Percentiles rank a stretch among this genome's conserved stretches.
Evolutionary conservation across 2,113 vertebrate genomes (phyloP).

Genomic region (Struthio camelus): DNA sequence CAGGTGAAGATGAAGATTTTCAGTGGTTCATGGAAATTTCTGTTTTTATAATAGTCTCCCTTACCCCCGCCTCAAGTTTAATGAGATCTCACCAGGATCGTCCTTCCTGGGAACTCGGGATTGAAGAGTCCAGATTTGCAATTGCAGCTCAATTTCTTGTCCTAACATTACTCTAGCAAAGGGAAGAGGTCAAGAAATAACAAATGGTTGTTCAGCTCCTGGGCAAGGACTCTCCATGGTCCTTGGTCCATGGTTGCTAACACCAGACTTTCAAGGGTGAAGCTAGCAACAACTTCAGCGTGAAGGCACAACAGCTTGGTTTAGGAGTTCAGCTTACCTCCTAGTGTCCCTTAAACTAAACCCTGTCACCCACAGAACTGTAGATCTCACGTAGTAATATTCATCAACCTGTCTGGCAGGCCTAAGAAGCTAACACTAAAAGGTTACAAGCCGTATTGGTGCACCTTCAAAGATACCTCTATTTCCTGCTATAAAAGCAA

Average conservation of each 20-base stretch:
- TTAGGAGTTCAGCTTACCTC: neutral
- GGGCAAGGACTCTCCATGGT: fast-evolving
- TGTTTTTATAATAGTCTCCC: neutral
- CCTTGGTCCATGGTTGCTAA: neutral
- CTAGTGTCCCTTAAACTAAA: neutral
- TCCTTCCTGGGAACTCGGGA: neutral
- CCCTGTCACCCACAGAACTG: neutral
- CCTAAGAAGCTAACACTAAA: constrained; percentile 98
- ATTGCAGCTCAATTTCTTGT: neutral
- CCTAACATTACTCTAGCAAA: neutral
- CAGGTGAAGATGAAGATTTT: neutral
- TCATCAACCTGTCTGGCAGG: constrained; percentile 61
- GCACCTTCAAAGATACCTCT: constrained; percentile 99
- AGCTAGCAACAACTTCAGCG: neutral
- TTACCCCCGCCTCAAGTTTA: neutral
- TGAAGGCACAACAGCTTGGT: neutral
- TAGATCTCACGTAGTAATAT: neutral
- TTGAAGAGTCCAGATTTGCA: neutral
- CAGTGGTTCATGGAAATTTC: neutral
- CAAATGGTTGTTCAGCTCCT: neutral
- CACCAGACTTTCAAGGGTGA: neutral
- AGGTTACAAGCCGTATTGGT: constrained; percentile 99
- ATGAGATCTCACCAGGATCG: neutral
- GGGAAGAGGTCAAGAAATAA: neutral
- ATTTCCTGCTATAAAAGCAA: constrained; percentile 98